Evolutionary conservation across 2,888 invertebrate species (phyloP), one percentile per base, ranked within the genome.

Genomic region (Petrolisthes cinctipes): DNA sequence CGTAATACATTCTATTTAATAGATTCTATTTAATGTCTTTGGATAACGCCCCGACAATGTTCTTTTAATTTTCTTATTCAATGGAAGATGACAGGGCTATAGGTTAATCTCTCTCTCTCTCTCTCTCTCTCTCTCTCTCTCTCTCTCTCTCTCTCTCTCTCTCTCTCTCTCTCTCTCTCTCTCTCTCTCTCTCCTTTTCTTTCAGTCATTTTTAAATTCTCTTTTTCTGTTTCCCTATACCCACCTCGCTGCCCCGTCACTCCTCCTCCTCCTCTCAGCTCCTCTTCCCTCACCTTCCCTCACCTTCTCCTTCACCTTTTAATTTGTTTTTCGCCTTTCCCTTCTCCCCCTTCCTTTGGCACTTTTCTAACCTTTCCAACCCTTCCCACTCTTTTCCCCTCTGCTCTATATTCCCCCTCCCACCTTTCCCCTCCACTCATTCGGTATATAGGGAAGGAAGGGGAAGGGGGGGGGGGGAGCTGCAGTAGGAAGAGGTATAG

Each of bases 111-210:
- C n/a, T n/a, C n/a, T n/a, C n/a, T n/a, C n/a, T n/a, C n/a, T n/a
- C 11, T 75, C 75, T 75, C 11, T 75, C 20, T 75, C 20, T 81
- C 61, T 81, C 20, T 61, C 66, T 66, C 66, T 66, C 66, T 66
- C 66, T 66, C 66, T 66, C 66, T 66, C 66, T 66, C 66, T 66
- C 66, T 66, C 66, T 66, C 66, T 66, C 66, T 66, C 66, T 75
- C 9, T n/a, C n/a, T n/a, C 9, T 75, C 7, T 75, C 9, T 11
- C 7, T 75, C 75, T n/a, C 75, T n/a, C 75, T 75, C n/a, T 11
- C 7, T n/a, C n/a, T n/a, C 75, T n/a, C 75, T 75, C n/a, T 11
- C 7, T n/a, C 7, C 75, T 23, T 7, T 23, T 20, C 75, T 7
- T n/a, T 75, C 20, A 7, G 7, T 6, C 23, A 20, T n/a, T 23